Evolutionary conservation across 2,113 vertebrate genomes (phyloP).

Genomic region (Noturus placidus): DNA sequence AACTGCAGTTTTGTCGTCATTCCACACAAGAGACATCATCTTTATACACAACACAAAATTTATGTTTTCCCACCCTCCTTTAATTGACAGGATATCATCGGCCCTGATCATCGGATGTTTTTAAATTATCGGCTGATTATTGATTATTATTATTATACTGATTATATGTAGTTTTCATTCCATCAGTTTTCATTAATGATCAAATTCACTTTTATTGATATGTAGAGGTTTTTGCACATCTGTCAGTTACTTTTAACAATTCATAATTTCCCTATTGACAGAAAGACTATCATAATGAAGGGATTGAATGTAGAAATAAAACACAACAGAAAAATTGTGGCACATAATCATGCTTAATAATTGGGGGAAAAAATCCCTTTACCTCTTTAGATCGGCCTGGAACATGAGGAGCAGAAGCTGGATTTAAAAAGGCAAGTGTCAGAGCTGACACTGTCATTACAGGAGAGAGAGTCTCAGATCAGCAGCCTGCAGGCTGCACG

Average conservation of each 20-base stretch:
- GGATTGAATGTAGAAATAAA: background rate
- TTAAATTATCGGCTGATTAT: no score
- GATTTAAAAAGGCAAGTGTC: slow-evolving; percentile 93
- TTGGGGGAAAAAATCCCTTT: slow-evolving; percentile 28
- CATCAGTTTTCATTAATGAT: background rate
- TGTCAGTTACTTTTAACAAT: background rate
- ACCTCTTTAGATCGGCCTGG: slow-evolving; percentile 81
- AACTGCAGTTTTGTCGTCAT: no score
- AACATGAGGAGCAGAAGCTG: slow-evolving; percentile 93
- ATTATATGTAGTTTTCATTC: no score
- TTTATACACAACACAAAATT: no score
- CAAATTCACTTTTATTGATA: background rate
- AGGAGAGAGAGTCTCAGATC: slow-evolving; percentile 93
- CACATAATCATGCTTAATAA: background rate
- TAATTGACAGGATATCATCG: no score
- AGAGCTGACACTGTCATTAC: slow-evolving; percentile 90
- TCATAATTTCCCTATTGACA: background rate
- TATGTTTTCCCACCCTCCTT: no score
- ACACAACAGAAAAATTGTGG: background rate
- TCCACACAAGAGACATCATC: no score
- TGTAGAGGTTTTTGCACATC: background rate
- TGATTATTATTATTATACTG: no score
- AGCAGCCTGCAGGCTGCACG: slow-evolving; percentile 87
- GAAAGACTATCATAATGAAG: background rate
- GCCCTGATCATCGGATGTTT: no score